Base-by-base conservation (phyloP, 2,888 invertebrate genomes). In the Nowickia ferox region DNA sequence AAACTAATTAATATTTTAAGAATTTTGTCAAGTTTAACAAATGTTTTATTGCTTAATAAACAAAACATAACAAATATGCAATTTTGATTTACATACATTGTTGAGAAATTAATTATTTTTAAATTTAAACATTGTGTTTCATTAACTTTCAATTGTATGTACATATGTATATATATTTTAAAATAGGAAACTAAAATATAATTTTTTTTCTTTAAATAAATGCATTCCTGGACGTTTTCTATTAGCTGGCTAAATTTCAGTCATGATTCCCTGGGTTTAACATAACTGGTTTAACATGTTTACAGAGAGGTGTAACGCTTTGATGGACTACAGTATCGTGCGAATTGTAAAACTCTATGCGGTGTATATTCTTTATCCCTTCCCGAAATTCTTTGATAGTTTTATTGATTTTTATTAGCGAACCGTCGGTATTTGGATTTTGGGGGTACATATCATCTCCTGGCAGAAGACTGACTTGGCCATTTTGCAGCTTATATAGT, bases 261-360 rank as follows among this genome's bases (percentile, higher is more conserved):
- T 85, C 65, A 11, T 78, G 53, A 93, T 94, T 80, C 94, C 94
- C 6, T 96, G 95, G 93, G 98, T 98, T 93, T 98, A 59, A 10
- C 38, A 61, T 87, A 1, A 87, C 38, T 15, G 91, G 91, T 59
- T 87, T 87, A 1, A 91, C 78, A 8, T 91, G 92, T 0, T 90
- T 90, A 86, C 90, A 89, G 2, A 61, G 9, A 0, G 87, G 88
- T 4, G 87, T 19, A 78, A 89, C 90, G 74, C 90, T 91, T 3
- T 89, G 86, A 0, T 85, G 46, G 10, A 91, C 30, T 11, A 68
- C 87, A 63, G 71, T 88, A 80, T 66, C 88, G 75, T 78, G 88
- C 1, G 59, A 84, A 65, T 88, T 88, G 13, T 81, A 87, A 59
- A 88, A 89, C 69, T 91, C 90, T 3, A 89, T 85, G 9, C 93